phyloP scores from a whole-genome alignment of 2,113 vertebrate genomes.

The Irena cyanogastra region DNA sequence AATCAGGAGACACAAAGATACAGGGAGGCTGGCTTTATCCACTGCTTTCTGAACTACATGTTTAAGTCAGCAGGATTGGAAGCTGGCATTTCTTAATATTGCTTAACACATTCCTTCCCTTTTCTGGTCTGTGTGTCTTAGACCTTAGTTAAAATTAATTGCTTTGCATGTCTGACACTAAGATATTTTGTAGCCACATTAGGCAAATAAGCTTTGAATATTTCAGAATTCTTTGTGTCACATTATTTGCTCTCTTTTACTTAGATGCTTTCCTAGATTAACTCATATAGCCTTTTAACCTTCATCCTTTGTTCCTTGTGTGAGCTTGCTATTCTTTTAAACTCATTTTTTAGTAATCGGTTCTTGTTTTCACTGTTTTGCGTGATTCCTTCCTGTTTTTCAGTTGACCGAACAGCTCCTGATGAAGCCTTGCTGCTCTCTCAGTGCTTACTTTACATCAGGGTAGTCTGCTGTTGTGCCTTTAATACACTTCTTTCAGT shows the following conservation, averaged over 20 bases:
- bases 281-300: not conserved
- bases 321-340: not conserved
- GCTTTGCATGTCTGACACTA: not conserved
- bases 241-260: not conserved
- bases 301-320: not conserved
- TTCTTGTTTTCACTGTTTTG: not conserved
- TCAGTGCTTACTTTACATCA: not conserved
- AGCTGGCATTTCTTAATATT: not conserved
- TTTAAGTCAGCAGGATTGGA: not conserved
- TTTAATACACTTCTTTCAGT: not conserved
- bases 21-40: not conserved
- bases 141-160: not conserved
- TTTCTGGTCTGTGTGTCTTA: not conserved
- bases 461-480: not conserved
- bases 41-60: not conserved
- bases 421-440: not conserved
- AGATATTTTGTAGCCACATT: not conserved
- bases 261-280: not conserved
- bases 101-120: not conserved
- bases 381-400: not conserved
- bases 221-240: not conserved
- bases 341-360: not conserved
- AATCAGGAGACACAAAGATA: not conserved
- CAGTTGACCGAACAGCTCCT: not conserved
- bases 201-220: not conserved